A percentile compares a stretch with the other conserved stretches of the same genome.
phyloP scores from a whole-genome alignment of 1,140 invertebrate genomes.

The Ceratoteleas bidentatus region DNA sequence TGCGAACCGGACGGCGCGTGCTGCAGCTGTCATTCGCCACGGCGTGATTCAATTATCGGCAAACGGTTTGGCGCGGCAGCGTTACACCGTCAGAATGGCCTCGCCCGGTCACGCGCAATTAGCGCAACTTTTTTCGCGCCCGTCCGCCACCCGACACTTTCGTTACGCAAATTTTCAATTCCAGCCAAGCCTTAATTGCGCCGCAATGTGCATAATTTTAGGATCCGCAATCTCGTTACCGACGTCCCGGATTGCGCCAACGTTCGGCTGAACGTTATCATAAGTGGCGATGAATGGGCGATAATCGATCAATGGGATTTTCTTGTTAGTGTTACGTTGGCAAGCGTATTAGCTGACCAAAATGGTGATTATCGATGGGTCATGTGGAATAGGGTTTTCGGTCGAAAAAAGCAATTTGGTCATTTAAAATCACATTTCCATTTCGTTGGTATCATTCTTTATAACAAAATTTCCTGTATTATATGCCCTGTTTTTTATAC shows the following conservation, averaged over 20 bases:
- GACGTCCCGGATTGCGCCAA: neutral
- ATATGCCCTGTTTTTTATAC: no score
- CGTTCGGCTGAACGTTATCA: slow-evolving; percentile 2
- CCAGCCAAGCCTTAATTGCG: slow-evolving; percentile 14
- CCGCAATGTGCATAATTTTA: slow-evolving; percentile 1
- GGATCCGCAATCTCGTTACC: neutral
- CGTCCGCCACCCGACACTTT: neutral
- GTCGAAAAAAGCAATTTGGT: no score
- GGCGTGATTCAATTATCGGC: slow-evolving; percentile 53
- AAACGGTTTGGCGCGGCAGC: slow-evolving; percentile 22
- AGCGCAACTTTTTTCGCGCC: slow-evolving; percentile 9
- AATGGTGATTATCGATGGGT: no score
- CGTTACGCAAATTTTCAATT: slow-evolving; percentile 26
- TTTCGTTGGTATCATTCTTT: no score
- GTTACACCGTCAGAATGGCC: neutral
- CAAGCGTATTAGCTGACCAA: no score
- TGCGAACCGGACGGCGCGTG: slow-evolving; percentile 16
- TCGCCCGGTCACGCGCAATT: slow-evolving; percentile 19
- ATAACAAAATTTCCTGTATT: no score
- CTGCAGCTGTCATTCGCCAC: slow-evolving; percentile 38
- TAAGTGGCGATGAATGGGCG: slow-evolving; percentile 5
- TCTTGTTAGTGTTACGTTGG: neutral
- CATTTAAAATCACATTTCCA: no score
- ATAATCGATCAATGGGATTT: slow-evolving; percentile 21
- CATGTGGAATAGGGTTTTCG: no score